These are phyloP conservation scores for Neosilurus mollespiculum DNA, from an alignment of 2,797 vertebrate genomes.

Conservation along the genomic window DNA sequence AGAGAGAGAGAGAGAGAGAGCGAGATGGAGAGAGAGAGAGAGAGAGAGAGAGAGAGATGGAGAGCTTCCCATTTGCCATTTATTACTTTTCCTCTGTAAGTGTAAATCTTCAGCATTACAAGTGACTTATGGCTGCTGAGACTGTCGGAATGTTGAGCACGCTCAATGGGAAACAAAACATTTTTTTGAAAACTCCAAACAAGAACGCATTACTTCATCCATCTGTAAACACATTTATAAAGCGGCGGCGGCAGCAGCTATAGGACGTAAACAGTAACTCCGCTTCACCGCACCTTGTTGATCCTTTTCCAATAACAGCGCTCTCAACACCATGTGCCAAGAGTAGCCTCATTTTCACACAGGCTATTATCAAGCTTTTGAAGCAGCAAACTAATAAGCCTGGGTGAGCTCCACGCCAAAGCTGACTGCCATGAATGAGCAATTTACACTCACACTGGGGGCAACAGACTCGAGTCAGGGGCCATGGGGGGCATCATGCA, in stretches of 20 bases:
- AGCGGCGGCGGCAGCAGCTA: background rate
- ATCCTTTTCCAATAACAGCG: background rate
- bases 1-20: conserved; percentile 11
- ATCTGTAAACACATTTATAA: background rate
- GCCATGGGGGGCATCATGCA: background rate
- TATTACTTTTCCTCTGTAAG: conserved; percentile 26
- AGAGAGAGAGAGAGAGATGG: background rate
- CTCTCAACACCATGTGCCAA: background rate
- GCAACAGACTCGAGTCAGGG: background rate
- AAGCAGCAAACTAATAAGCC: conserved; percentile 31
- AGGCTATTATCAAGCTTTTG: conserved; percentile 28
- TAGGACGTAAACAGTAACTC: background rate
- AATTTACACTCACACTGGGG: conserved; percentile 23
- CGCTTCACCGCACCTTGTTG: background rate
- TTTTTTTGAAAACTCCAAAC: background rate
- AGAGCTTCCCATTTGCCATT: conserved; percentile 27
- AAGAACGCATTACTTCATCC: background rate
- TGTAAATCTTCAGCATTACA: conserved; percentile 15
- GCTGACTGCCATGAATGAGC: conserved; percentile 32
- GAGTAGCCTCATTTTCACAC: background rate
- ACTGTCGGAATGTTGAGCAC: conserved; percentile 23
- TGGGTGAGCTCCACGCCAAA: conserved; percentile 2
- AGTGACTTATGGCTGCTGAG: conserved; percentile 11
- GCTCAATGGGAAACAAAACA: conserved; percentile 4
- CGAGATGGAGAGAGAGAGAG: background rate